Base-by-base conservation (phyloP, 2,888 invertebrate genomes). In the Limnephilus rhombicus region DNA sequence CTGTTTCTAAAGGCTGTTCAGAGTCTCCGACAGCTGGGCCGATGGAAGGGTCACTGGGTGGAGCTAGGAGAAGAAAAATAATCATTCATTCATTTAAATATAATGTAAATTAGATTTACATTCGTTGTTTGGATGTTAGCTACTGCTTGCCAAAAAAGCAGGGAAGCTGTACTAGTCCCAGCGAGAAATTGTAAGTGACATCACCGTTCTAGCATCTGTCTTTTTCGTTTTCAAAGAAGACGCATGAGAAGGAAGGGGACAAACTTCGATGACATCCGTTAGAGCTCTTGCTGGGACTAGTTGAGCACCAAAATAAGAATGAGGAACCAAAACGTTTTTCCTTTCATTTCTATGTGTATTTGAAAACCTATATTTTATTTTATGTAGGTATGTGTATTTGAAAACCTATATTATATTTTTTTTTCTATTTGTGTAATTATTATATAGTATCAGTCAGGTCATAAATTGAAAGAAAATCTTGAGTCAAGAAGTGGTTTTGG, bases 1-100 rank as follows among this genome's bases (percentile, higher is more conserved):
- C 92, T 94, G 94, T 93, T 95, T 95, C 94, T 94, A 94, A 94
- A 94, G 91, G 94, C 31, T 31, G 31, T 83, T 90, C 90, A 82
- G 24, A 31, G 53, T 31, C 31, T 24, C 37, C 24, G 85, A 24
- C 0, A 31, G 90, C 83, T 83, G 81, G 24, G 29, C 81, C 34
- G 29, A 37, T 81, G 29, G 81, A 81, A 45, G 29, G 24, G 82
- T 80, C 81, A 18, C 85, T 85, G 85, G 31, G 82, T 82, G 34
- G 82, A 82, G 68, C 68, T 82, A 15, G 82, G 4, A 31, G 82
- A 82, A 82, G 31, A 82, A 31, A 13, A 82, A 34, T 82, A 31
- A 34, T 31, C 24, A 68, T 68, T n/a, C 7, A 68, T 68, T 18
- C 53, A 68, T 24, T 68, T 5, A 24, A 24, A 68, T 2, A 9